phyloP scores from a whole-genome alignment of 2,888 invertebrate species.

The Agrotis clavis region DNA sequence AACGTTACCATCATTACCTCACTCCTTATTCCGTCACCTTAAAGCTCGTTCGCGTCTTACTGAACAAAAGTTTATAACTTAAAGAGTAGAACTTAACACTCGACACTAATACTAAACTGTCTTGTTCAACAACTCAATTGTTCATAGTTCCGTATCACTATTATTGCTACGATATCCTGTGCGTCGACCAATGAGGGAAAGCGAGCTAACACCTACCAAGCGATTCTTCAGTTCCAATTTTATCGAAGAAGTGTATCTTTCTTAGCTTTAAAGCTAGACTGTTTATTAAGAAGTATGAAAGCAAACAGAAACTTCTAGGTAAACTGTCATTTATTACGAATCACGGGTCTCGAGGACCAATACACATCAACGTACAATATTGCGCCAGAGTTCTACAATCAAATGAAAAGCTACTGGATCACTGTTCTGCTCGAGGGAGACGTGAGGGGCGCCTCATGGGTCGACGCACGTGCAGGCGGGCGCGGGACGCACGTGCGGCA shows the following conservation, averaged over 20 bases:
- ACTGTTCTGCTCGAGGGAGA: slow-evolving; percentile 19
- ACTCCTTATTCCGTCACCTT: slow-evolving; percentile 61
- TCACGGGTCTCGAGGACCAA: slow-evolving; percentile 42
- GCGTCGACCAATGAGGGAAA: slow-evolving; percentile 58
- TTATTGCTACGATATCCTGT: slow-evolving; percentile 65
- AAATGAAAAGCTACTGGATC: slow-evolving; percentile 53
- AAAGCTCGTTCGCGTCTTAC: slow-evolving; percentile 68
- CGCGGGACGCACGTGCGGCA: neutral
- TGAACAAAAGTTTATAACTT: slow-evolving; percentile 66
- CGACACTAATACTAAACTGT: slow-evolving; percentile 67
- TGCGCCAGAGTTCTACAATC: slow-evolving; percentile 50
- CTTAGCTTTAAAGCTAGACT: slow-evolving; percentile 24
- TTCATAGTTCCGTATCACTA: slow-evolving; percentile 65
- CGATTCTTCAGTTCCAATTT: slow-evolving; percentile 25
- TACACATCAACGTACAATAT: slow-evolving; percentile 50
- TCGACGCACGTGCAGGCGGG: slow-evolving; percentile 31
- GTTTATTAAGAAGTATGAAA: slow-evolving; percentile 43
- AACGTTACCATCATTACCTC: slow-evolving; percentile 58
- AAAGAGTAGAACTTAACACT: slow-evolving; percentile 66
- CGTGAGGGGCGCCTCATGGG: slow-evolving; percentile 32
- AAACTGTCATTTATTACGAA: slow-evolving; percentile 60
- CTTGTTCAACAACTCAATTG: slow-evolving; percentile 57
- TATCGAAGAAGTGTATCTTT: neutral
- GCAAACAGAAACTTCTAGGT: slow-evolving; percentile 52
- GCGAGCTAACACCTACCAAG: slow-evolving; percentile 35